These are phyloP conservation scores for Coronaproctus castanopsis DNA, from an alignment of 2,888 invertebrate genomes.

Conservation along the genomic window DNA sequence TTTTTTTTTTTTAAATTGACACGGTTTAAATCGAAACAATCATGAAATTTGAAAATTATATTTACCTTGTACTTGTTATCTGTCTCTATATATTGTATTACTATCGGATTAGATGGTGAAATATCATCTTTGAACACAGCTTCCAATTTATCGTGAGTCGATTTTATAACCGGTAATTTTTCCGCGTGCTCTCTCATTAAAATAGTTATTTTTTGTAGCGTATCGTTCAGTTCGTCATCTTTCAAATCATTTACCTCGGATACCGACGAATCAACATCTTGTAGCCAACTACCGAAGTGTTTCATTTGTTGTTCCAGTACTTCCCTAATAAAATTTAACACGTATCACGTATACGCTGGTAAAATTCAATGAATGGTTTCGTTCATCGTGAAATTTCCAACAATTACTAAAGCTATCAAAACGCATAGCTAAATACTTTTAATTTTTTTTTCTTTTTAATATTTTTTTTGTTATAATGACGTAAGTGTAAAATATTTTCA, in stretches of 20 bases:
- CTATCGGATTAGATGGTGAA: not conserved
- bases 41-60: too few species aligned
- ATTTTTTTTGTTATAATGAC: too few species aligned
- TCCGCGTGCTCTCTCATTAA: conserved; percentile 68
- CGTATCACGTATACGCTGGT: too few species aligned
- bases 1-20: too few species aligned
- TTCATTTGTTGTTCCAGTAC: conserved; percentile 61
- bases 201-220: conserved; percentile 55
- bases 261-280: conserved; percentile 31
- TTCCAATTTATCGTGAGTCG: conserved; percentile 65
- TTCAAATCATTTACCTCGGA: conserved; percentile 60
- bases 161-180: conserved; percentile 53
- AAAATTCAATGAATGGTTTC: too few species aligned
- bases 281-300: conserved; percentile 59
- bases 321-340: conserved; percentile 42
- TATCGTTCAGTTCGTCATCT: conserved; percentile 58
- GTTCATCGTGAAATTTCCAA: too few species aligned
- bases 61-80: conserved; percentile 7
- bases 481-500: too few species aligned
- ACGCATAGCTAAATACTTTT: too few species aligned
- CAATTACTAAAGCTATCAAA: not conserved
- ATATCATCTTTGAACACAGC: not conserved
- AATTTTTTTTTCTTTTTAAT: too few species aligned
- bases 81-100: conserved; percentile 2
- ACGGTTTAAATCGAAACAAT: too few species aligned